Evolutionary conservation across 2,113 vertebrate species (phyloP).

Genomic region (Cheirogaleus medius): DNA sequence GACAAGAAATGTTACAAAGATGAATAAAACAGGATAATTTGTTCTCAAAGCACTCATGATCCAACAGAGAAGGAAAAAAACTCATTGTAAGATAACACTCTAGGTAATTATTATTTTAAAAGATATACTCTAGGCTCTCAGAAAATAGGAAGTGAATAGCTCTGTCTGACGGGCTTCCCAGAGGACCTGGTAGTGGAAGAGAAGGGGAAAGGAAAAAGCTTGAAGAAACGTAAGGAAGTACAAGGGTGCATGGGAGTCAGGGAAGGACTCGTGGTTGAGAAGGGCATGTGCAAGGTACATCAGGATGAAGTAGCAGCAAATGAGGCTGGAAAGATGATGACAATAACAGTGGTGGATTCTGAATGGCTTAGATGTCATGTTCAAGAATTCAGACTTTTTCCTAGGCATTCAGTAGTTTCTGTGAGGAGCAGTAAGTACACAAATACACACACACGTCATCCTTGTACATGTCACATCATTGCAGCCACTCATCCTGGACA

Average conservation of each 20-base stretch:
- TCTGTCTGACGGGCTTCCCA: background rate
- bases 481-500: background rate
- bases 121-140: background rate
- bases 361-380: background rate
- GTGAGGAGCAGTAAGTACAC: background rate
- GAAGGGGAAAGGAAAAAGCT: background rate
- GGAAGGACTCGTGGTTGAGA: background rate
- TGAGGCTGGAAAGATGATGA: background rate
- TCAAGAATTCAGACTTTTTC: background rate
- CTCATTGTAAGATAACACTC: background rate
- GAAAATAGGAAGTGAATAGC: background rate
- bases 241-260: background rate
- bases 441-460: background rate
- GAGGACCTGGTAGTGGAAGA: background rate
- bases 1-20: background rate
- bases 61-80: background rate
- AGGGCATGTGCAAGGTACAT: rapidly evolving
- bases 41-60: background rate
- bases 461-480: background rate
- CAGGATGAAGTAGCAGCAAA: background rate
- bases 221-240: background rate
- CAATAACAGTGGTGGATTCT: background rate
- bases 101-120: background rate
- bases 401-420: background rate
- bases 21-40: background rate